phyloP scores from a whole-genome alignment of 2,797 vertebrate genomes.

The Zalophus californianus region DNA sequence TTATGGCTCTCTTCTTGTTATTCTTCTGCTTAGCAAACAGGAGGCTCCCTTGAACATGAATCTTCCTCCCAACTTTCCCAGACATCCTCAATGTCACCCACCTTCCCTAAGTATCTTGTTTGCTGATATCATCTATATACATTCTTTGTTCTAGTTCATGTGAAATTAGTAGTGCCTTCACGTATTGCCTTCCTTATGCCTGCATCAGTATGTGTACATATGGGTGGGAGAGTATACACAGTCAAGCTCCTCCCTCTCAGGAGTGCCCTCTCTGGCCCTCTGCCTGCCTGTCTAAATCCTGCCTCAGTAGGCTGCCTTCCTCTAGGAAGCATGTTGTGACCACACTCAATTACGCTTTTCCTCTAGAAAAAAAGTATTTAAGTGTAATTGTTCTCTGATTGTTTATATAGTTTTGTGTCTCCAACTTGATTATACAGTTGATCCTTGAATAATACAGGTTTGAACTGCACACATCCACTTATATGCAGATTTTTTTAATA shows the following conservation, averaged over 20 bases:
- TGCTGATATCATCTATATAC: not conserved
- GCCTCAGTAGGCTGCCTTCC: not conserved
- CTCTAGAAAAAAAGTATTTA: not conserved
- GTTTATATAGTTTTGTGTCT: slow-evolving; percentile 36
- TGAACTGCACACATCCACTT: not conserved
- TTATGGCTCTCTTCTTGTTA: not conserved
- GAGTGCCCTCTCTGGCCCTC: not conserved
- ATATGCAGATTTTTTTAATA: not conserved
- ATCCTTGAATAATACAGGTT: not conserved
- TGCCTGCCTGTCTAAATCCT: not conserved
- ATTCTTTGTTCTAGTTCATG: not conserved
- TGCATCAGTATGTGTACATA: not conserved
- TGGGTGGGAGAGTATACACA: accelerated
- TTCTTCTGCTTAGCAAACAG: not conserved
- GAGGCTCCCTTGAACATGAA: not conserved
- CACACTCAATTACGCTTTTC: not conserved
- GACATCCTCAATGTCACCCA: not conserved
- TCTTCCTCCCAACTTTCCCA: not conserved
- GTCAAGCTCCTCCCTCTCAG: not conserved
- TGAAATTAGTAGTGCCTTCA: not conserved
- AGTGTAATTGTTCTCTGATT: not conserved
- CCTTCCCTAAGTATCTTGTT: not conserved
- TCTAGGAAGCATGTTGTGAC: not conserved
- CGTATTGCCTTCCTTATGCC: not conserved
- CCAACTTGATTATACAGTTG: not conserved